Base-by-base conservation (phyloP, 2,113 vertebrate species). In the Pollachius pollachius region DNA sequence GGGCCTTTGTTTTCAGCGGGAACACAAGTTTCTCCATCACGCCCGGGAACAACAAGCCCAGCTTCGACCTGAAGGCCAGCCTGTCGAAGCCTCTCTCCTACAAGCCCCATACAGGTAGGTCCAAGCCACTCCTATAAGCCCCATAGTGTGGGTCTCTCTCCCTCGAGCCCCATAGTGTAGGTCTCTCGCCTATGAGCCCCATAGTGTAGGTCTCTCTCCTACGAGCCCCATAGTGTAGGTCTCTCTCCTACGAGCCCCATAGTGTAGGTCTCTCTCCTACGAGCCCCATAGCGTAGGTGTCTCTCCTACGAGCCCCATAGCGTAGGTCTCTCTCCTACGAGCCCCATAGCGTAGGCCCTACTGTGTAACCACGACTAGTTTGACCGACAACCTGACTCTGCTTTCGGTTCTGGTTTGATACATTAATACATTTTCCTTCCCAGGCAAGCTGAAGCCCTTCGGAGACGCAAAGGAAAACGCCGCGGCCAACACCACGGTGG, bases 21-120 rank as follows among this genome's bases (percentile, higher is more conserved):
- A 87, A 91, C 80, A 85, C 80, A 0, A 91, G 81, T 1, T 6
- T 70, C 12, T 18, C 15, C 0, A 72, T 81, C 58, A 94, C 95
- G 4, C 92, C 94, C 0, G 88, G 88, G 0, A 81, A 89, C 0
- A 88, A 88, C 4, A 97, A 96, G 78, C 70, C 82, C 1, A 59
- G 19, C 0, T 99, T 99, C 88, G 94, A 99, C 77, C 92, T 98
- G 73, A 92, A 98, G 91, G 95, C 94, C 37, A 99, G 97, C 77
- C 92, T 99, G 73, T 92, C 95, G 4, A 94, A 93, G 57, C 95
- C 95, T 0, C 96, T 98, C 72, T 60, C 34, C 21, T 99, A 99
- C 77, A 93, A 96, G 80, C 97, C 97, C 18, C 95, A 99, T 52
- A 94, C 88, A 62, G 90, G 84, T 87, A 56, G 17, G 54, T 23